Percentiles rank a stretch among this genome's conserved stretches.
These are phyloP conservation scores for Cephus pulcher DNA, from an alignment of 2,888 invertebrate genomes.

Conservation along the genomic window DNA sequence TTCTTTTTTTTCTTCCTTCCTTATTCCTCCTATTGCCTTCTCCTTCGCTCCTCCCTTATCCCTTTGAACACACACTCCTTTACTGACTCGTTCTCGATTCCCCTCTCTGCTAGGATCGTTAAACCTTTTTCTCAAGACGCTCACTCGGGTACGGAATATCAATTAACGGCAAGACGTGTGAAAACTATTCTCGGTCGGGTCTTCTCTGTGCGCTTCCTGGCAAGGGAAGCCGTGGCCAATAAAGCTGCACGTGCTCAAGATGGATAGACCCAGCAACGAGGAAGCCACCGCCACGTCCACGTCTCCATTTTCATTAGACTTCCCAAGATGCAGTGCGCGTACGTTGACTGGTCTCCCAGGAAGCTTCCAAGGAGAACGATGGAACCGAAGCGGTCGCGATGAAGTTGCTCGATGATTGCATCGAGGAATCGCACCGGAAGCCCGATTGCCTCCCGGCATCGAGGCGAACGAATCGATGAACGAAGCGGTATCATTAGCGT, in stretches of 20 bases:
- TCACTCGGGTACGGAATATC: slow-evolving; percentile 38
- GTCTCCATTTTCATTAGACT: neutral
- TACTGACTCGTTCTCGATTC: neutral
- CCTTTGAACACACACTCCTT: neutral
- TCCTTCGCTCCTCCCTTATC: neutral
- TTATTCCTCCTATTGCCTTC: neutral
- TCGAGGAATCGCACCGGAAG: neutral
- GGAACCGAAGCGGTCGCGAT: neutral
- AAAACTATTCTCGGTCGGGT: neutral
- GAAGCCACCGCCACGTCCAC: neutral
- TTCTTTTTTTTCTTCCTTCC: slow-evolving; percentile 7
- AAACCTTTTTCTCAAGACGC: slow-evolving; percentile 28
- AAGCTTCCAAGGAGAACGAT: neutral
- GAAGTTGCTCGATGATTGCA: neutral
- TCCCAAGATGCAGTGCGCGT: neutral
- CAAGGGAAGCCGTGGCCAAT: slow-evolving; percentile 22
- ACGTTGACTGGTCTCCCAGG: neutral
- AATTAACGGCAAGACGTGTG: slow-evolving; percentile 37
- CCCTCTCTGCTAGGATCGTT: slow-evolving; percentile 33
- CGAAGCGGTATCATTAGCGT: slow-evolving; percentile 37
- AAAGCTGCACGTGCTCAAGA: slow-evolving; percentile 26
- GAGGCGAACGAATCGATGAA: slow-evolving; percentile 30
- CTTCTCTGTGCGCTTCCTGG: slow-evolving; percentile 22
- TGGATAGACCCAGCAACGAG: neutral
- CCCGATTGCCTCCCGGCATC: neutral